These are phyloP conservation scores for Palythoa grandiflora DNA, from an alignment of 92 coral and sea anemone genomes.

Conservation along the genomic window DNA sequence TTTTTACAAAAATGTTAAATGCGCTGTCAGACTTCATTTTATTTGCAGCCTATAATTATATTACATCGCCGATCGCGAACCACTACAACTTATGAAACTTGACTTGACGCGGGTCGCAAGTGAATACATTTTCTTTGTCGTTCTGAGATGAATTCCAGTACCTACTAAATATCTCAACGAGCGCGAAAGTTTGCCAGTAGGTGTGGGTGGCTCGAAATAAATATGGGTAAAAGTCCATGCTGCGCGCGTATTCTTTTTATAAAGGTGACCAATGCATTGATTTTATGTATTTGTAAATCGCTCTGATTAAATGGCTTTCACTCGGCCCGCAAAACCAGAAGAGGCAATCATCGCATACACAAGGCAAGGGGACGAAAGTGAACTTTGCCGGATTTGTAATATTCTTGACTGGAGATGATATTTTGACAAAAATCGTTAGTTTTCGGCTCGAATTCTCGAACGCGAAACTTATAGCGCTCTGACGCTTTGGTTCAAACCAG, in stretches of 20 bases:
- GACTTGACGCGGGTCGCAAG: constrained; percentile 51
- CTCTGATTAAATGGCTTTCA: constrained; percentile 61
- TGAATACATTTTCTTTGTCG: constrained; percentile 41
- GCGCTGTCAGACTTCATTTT: not conserved
- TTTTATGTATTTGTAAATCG: constrained; percentile 60
- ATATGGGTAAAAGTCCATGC: constrained; percentile 58
- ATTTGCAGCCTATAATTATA: not conserved
- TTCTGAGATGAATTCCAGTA: constrained; percentile 38
- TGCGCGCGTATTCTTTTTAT: constrained; percentile 60
- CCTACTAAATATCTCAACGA: constrained; percentile 38
- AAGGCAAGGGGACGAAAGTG: constrained; percentile 57
- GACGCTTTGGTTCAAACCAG: too few relatives aligned
- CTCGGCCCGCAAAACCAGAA: constrained; percentile 64
- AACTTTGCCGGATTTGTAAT: constrained; percentile 60
- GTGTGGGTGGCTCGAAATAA: constrained; percentile 61
- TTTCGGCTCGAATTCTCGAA: constrained; percentile 55
- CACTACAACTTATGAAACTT: constrained; percentile 42
- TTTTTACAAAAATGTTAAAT: too few relatives aligned
- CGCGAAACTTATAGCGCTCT: constrained; percentile 60
- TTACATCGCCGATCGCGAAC: constrained; percentile 38
- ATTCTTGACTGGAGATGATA: constrained; percentile 62
- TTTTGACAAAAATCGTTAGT: constrained; percentile 63
- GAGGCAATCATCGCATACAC: constrained; percentile 68
- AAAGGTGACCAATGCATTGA: constrained; percentile 60
- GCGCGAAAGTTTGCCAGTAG: constrained; percentile 47